Evolutionary conservation across 2,113 vertebrate genomes (phyloP), one percentile per base, ranked within the genome.

Genomic region (Aspidoscelis tigris): DNA sequence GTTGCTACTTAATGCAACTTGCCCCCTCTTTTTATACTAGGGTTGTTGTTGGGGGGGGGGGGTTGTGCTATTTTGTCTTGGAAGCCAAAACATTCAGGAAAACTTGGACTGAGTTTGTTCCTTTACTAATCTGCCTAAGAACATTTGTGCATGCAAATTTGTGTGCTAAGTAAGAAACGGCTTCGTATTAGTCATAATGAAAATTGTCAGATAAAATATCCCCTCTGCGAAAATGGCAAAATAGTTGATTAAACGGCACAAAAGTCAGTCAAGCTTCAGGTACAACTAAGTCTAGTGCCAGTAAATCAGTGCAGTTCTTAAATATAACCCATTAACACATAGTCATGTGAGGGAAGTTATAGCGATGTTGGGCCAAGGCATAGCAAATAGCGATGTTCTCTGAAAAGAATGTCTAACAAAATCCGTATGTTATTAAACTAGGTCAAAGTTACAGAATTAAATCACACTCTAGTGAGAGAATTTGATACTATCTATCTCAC

Each of bases 161-260:
- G 39, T 80, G 64, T 2, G 8, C 61, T 84, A 18, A 41, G 73
- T 82, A 80, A 76, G 76, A 81, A 77, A 81, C 88, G 69, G 9
- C 39, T 66, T 0, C n/a, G 14, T 68, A 50, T 86, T 85, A 81
- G 14, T 81, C 74, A 87, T 88, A 72, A 90, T 88, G 80, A 83
- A 88, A 87, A 66, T 72, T 76, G 71, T 41, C 74, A 75, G 69
- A 88, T 69, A 82, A 86, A 90, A 80, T 65, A 88, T 78, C 43
- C 64, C 22, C 26, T 89, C 22, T 83, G 53, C 43, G 88, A 90
- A 89, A 88, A 83, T 22, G 10, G n/a, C 47, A 83, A 85, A 84
- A 65, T 73, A 83, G 64, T 77, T 84, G 83, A 88, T 78, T 88
- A 78, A 88, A 91, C 76, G 55, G 43, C 76, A 50, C 66, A 47